A percentile compares a stretch with the other conserved stretches of the same genome.
These are phyloP conservation scores for Triops cancriformis DNA, from an alignment of 1,140 invertebrate species.

Conservation along the genomic window DNA sequence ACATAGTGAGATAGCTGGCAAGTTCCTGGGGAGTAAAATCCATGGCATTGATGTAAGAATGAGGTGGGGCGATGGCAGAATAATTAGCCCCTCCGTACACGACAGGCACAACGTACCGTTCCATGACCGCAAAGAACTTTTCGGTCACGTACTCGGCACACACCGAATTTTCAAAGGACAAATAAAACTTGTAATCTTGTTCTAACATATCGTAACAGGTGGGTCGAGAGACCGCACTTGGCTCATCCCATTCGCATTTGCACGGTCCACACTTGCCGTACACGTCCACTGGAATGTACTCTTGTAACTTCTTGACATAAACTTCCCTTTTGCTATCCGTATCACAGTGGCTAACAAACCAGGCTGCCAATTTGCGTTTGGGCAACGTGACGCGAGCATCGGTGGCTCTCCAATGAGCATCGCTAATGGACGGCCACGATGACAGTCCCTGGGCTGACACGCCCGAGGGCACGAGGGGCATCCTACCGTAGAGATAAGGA, in stretches of 20 bases:
- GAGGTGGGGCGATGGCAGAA: constrained; percentile 35
- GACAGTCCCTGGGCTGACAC: background rate
- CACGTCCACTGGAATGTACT: constrained; percentile 46
- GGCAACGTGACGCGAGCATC: background rate
- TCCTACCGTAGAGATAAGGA: constrained; percentile 40
- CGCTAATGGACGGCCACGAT: background rate
- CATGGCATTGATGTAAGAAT: constrained; percentile 40
- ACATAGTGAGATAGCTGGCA: constrained; percentile 39
- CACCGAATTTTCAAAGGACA: constrained; percentile 40
- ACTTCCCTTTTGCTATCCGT: constrained; percentile 40
- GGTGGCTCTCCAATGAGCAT: background rate
- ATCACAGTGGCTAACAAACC: constrained; percentile 48
- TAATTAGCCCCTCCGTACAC: constrained; percentile 40
- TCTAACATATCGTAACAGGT: constrained; percentile 33
- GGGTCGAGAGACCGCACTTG: background rate
- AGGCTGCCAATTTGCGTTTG: constrained; percentile 37
- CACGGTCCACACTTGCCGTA: constrained; percentile 44
- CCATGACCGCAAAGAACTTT: constrained; percentile 37
- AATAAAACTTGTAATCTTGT: constrained; percentile 37
- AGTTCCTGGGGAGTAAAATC: constrained; percentile 43
- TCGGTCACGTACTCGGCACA: constrained; percentile 42
- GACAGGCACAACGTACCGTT: constrained; percentile 37
- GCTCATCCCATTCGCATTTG: constrained; percentile 25
- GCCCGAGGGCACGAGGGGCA: constrained; percentile 26
- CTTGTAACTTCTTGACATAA: constrained; percentile 42